Evolutionary conservation across 2,113 vertebrate genomes (phyloP).

Genomic region (Sprattus sprattus): DNA sequence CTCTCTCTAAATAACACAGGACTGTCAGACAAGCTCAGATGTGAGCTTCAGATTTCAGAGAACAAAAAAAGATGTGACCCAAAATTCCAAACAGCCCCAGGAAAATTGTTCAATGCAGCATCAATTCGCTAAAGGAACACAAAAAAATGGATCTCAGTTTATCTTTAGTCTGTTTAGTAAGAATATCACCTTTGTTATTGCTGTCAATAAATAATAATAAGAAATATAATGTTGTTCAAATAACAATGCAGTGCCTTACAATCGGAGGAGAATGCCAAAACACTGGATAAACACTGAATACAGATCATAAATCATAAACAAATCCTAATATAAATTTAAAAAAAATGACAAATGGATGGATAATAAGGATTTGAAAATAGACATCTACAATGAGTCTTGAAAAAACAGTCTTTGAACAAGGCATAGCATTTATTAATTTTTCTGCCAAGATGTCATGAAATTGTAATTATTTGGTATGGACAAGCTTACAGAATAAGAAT

Average conservation of each 20-base stretch:
- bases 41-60: not conserved
- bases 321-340: not conserved
- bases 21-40: conserved; percentile 18
- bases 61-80: conserved; percentile 21
- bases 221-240: not conserved
- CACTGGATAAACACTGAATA: not conserved
- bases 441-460: not conserved
- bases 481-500: not conserved
- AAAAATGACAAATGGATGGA: not conserved
- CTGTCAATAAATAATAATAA: not conserved
- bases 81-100: conserved; percentile 26
- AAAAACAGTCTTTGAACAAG: not conserved
- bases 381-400: too few relatives aligned
- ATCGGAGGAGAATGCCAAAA: not conserved
- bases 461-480: not conserved
- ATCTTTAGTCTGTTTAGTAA: not conserved
- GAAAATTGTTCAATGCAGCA: conserved; percentile 21
- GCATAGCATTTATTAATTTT: not conserved
- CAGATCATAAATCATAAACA: not conserved
- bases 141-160: not conserved
- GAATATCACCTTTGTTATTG: not conserved
- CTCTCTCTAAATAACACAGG: not conserved
- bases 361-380: not conserved
- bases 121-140: not conserved
- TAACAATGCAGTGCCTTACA: not conserved